Evolutionary conservation across 2,888 invertebrate genomes (phyloP), one percentile per base, ranked within the genome.

Genomic region (Chaetogeoica ovagalla): DNA sequence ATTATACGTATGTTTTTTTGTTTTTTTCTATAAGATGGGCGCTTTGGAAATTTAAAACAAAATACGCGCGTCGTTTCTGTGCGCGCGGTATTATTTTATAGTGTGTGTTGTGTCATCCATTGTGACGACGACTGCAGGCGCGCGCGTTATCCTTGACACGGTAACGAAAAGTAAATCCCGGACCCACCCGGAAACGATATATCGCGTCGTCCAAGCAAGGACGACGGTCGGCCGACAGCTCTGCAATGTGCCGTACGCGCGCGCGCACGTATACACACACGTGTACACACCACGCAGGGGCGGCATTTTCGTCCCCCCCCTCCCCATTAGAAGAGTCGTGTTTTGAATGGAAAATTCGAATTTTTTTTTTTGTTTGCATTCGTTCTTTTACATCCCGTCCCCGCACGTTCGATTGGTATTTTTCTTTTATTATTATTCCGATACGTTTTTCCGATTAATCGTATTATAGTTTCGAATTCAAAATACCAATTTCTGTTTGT

Each of bases 81-180:
- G 30, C 15, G 4, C 1, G 11, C 68, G 48, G 23, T 52, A 52
- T 37, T n/a, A n/a, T n/a, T n/a, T 30, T 30, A 30, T 30, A 30
- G 30, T 30, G 30, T 30, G 21, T 68, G 21, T 11, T 19, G 5
- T 1, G 13, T 30, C 39, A 2, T 11, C 30, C 6, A 59, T 23
- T 2, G 21, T 17, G 69, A 30, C 19, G 11, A 55, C n/a, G n/a
- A 21, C 2, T 21, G 9, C 8, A 11, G 21, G 37, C 15, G 11
- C 19, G 30, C 62, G 30, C 30, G 48, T 69, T 62, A 52, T 69
- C 52, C 59, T 77, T 69, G 60, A 76, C 21, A 77, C 15, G 48
- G 68, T 30, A 60, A 59, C 43, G 57, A 66, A 59, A 66, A 74
- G 1, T 39, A 39, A 74, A 74, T 74, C 57, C 70, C 37, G 59